Base-by-base conservation (phyloP, 2,113 vertebrate genomes). In the Pseudonaja textilis region DNA sequence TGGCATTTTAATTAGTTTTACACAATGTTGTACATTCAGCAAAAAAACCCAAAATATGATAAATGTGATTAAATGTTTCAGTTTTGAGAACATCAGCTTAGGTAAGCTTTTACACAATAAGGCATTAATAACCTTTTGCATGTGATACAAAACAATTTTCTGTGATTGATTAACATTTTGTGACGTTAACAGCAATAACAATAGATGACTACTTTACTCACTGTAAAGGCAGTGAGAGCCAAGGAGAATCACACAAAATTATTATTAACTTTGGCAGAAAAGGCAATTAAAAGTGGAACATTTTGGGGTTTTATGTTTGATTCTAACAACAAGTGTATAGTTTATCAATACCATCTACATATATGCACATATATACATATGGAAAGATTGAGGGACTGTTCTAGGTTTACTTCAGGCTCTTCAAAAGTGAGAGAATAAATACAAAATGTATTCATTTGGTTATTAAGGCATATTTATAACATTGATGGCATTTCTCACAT, bases 61-160 rank as follows among this genome's bases (percentile, higher is more conserved):
- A 98, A 98, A 98, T 98, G 97, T 97, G 98, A 98, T 98, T 98
- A 98, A 98, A 98, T 98, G 97, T 98, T 98, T 98, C 98, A 97
- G 97, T 97, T 98, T 97, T 97, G 97, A 98, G 97, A 97, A 96
- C 97, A 98, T 98, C 98, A 98, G 98, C 98, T 98, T 98, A 98
- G 98, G 98, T 98, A 98, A 98, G 97, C 96, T 97, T 97, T 97
- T 97, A 97, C 93, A 97, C 96, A 97, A 96, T 93, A 95, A 95
- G 94, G 95, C 97, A 98, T 98, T 97, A 96, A 97, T 97, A 98
- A 97, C 96, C 95, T 95, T 97, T 96, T 96, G 95, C 92, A 89
- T 94, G 93, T 0, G 54, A 97, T 97, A 96, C 94, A 96, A 96
- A 97, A 94, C 96, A 96, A 97, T 96, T 97, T 97, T 97, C 96